These are phyloP conservation scores for Proterorhinus semilunaris DNA, from an alignment of 2,113 vertebrate species.

Conservation along the genomic window DNA sequence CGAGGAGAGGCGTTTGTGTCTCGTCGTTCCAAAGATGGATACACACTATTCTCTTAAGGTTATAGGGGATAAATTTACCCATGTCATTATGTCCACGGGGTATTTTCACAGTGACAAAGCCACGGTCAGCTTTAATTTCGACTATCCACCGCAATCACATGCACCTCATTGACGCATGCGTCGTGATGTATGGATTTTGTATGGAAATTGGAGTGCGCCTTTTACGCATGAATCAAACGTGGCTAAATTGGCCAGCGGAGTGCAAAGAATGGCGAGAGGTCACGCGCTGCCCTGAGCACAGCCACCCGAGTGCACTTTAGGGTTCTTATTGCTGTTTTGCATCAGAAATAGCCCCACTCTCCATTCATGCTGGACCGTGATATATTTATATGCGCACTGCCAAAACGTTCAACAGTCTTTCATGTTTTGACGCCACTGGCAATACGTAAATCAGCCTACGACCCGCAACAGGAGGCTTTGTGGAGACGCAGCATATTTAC, in stretches of 20 bases:
- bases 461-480: conserved; percentile 29
- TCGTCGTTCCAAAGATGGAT: conserved; percentile 60
- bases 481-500: conserved; percentile 21
- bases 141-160: conserved; percentile 51
- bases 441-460: conserved; percentile 29
- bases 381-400: conserved; percentile 3
- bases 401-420: conserved; percentile 4
- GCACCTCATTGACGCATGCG: conserved; percentile 30
- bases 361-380: background rate
- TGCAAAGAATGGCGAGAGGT: conserved; percentile 25
- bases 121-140: conserved; percentile 50
- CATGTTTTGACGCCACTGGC: conserved; percentile 36
- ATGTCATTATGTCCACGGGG: conserved; percentile 57
- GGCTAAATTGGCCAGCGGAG: conserved; percentile 25
- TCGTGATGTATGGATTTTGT: conserved; percentile 34
- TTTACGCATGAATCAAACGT: conserved; percentile 28
- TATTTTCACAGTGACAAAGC: conserved; percentile 56
- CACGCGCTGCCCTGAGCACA: conserved; percentile 46
- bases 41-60: conserved; percentile 54
- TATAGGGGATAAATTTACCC: conserved; percentile 55
- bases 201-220: conserved; percentile 32
- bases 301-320: conserved; percentile 1
- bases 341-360: background rate
- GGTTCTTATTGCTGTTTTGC: conserved; percentile 1
- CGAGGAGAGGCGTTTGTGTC: conserved; percentile 53